Evolutionary conservation across 2,113 vertebrate genomes (phyloP).

Genomic region (Nipponia nippon): DNA sequence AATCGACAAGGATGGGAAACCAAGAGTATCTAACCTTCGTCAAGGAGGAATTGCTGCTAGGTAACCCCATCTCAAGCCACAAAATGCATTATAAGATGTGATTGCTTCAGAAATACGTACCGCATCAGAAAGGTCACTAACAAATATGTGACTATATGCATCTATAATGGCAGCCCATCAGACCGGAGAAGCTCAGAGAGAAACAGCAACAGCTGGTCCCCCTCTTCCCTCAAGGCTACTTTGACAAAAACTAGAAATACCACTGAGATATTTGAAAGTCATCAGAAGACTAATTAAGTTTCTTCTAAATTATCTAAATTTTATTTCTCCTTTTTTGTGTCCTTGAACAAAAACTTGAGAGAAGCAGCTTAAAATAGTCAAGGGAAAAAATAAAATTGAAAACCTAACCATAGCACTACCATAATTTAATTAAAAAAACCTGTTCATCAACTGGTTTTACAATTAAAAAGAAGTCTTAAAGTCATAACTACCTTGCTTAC

Average conservation of each 20-base stretch:
- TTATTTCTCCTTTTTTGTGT: neutral
- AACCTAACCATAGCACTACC: neutral
- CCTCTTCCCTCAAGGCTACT: neutral
- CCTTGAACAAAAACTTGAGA: neutral
- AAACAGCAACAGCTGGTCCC: neutral
- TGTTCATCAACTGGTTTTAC: neutral
- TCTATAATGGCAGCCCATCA: slow-evolving; percentile 6
- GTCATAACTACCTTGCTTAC: neutral
- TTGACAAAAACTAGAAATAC: neutral
- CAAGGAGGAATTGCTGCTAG: slow-evolving; percentile 97
- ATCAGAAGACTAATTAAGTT: neutral
- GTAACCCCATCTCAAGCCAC: slow-evolving; percentile 69
- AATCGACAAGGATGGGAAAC: slow-evolving; percentile 95
- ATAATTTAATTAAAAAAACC: neutral
- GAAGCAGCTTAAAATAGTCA: neutral
- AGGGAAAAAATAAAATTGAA: neutral
- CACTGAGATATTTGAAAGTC: neutral
- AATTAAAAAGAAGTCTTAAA: neutral
- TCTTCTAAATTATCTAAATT: neutral
- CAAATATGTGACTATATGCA: slow-evolving; percentile 20
- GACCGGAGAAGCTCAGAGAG: neutral
- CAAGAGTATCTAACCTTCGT: slow-evolving; percentile 94
- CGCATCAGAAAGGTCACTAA: slow-evolving; percentile 45
- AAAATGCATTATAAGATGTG: neutral
- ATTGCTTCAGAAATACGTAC: slow-evolving; percentile 33